Conservation (phyloP, 2,888 invertebrate species). For the Polyommatus iphigenia region DNA sequence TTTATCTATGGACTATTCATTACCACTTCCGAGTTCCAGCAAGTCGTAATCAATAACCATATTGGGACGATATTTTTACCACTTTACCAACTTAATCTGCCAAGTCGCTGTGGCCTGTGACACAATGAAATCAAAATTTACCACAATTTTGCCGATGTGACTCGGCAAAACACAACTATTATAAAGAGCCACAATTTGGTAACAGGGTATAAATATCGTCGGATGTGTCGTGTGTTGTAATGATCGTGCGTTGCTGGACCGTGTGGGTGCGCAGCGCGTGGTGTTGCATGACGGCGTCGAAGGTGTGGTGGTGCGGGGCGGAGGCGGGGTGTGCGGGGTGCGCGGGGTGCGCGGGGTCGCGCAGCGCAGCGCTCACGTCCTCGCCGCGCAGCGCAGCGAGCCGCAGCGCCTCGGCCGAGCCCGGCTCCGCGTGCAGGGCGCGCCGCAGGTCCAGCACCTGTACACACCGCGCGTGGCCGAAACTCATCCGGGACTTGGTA, state of each 20-base stretch:
- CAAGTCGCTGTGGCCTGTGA: background rate
- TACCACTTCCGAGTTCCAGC: background rate
- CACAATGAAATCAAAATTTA: background rate
- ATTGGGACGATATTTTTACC: background rate
- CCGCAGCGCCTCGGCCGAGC: slow-evolving; percentile 78
- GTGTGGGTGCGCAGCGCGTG: slow-evolving; percentile 77
- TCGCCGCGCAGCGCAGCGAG: slow-evolving; percentile 76
- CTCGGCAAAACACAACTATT: background rate
- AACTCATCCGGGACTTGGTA: slow-evolving; percentile 32
- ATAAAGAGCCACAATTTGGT: background rate
- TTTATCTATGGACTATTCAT: slow-evolving; percentile 10
- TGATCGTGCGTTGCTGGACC: slow-evolving; percentile 48
- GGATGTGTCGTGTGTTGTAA: background rate
- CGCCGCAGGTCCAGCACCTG: slow-evolving; percentile 91
- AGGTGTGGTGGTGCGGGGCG: slow-evolving; percentile 75
- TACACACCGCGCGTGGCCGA: slow-evolving; percentile 54
- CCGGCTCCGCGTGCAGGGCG: slow-evolving; percentile 88
- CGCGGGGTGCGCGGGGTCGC: slow-evolving; percentile 51
- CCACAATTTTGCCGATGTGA: background rate
- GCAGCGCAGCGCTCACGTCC: slow-evolving; percentile 77
- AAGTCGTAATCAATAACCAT: slow-evolving; percentile 25
- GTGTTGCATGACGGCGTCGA: slow-evolving; percentile 80
- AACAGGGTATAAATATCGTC: slow-evolving; percentile 15
- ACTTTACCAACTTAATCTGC: background rate
- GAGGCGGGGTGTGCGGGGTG: slow-evolving; percentile 51